Evolutionary conservation across 2,888 invertebrate genomes (phyloP), one percentile per base, ranked within the genome.

Genomic region (Heteromurus nitidus): DNA sequence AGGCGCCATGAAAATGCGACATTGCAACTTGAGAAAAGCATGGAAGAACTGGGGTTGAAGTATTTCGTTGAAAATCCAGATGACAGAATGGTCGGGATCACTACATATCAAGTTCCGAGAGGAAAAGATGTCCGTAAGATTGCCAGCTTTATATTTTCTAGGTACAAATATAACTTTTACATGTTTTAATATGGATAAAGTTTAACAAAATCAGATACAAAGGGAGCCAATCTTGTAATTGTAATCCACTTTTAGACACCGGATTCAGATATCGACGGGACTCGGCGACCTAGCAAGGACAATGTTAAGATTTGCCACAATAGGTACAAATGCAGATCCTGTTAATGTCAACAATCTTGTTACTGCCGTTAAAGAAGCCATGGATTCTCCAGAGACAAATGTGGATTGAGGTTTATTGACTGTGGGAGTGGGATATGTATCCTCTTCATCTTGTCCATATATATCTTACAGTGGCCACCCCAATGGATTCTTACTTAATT

Each of bases 1-100:
- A n/a, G n/a, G n/a, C 91, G 95, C 2, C 96, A 97, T 88, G 90
- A 91, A 9, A 89, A 90, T 11, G 93, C 93, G 87, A 92, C 93
- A 0, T 89, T 90, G 16, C 91, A 92, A 84, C 91, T 97, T 64
- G 92, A 94, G 87, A 90, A 91, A 36, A 93, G 94, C 0, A 89
- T 97, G 16, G 90, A 91, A 77, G 90, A 92, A 53, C 89, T 94
- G 53, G 93, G 94, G 0, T 90, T 96, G 60, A 90, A 93, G 87
- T 91, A 93, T 86, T 92, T 94, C 83, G 93, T 96, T 0, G 90
- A 92, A 3, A 92, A 93, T 62, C 92, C 92, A 85, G 90, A 90
- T 64, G 91, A 93, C 85, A 91, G 94, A 72, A 89, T 94, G 86
- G 91, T 93, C 3, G 94, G 94, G n/a, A 92, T 95, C 0, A 93